These are phyloP conservation scores for Prorops nasuta DNA, from an alignment of 1,140 invertebrate genomes.

Conservation along the genomic window DNA sequence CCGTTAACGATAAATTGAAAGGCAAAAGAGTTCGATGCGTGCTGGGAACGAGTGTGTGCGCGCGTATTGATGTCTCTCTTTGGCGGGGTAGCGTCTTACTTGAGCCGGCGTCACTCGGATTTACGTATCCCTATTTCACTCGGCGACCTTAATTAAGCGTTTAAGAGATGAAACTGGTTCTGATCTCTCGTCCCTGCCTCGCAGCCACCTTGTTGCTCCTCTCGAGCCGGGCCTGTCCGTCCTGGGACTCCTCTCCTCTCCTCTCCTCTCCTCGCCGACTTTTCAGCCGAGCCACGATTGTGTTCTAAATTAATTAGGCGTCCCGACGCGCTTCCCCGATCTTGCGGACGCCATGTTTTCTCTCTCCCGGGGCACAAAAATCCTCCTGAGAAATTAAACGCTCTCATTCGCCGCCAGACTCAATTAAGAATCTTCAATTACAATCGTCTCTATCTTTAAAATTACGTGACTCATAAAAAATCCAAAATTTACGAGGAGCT, in stretches of 20 bases:
- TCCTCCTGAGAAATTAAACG: not conserved
- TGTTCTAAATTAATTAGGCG: slow-evolving; percentile 23
- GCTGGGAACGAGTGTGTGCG: slow-evolving; percentile 3
- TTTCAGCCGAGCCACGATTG: slow-evolving; percentile 10
- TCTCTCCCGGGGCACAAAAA: not conserved
- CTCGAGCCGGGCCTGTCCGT: not conserved
- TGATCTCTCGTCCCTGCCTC: slow-evolving; percentile 12
- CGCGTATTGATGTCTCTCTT: slow-evolving; percentile 14
- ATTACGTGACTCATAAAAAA: too few species aligned
- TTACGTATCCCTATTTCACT: slow-evolving; percentile 35
- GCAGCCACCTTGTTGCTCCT: not conserved
- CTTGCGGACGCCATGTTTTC: too few species aligned
- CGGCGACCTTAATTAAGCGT: slow-evolving; percentile 47
- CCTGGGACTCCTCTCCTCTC: not conserved
- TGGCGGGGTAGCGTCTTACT: slow-evolving; percentile 3
- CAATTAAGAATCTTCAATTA: too few species aligned
- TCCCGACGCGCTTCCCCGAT: not conserved
- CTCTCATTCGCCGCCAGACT: too few species aligned
- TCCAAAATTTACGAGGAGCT: too few species aligned
- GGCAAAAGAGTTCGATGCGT: slow-evolving; percentile 21
- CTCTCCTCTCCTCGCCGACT: not conserved
- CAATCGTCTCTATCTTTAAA: too few species aligned
- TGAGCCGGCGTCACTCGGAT: slow-evolving; percentile 24
- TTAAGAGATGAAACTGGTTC: slow-evolving; percentile 50
- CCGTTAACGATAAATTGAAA: slow-evolving; percentile 48